phyloP scores from a whole-genome alignment of 2,888 invertebrate genomes.

The Drosophila colorata region DNA sequence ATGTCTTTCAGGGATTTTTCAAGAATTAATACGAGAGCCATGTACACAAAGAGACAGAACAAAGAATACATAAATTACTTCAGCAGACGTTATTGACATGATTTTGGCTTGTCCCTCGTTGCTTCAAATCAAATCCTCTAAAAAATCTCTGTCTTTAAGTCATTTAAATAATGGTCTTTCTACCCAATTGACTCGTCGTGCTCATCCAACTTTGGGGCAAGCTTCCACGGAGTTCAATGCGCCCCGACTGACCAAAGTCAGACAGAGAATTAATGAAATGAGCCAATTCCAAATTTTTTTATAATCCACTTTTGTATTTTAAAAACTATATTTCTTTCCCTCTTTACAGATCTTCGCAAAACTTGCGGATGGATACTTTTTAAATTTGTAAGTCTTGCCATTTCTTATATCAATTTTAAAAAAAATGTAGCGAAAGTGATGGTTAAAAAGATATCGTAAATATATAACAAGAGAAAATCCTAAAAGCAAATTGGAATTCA shows the following conservation, averaged over 20 bases:
- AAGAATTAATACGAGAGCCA: constrained; percentile 57
- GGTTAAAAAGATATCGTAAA: not conserved
- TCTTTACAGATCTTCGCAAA: constrained; percentile 48
- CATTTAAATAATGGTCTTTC: constrained; percentile 41
- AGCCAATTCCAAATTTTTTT: not conserved
- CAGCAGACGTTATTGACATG: constrained; percentile 40
- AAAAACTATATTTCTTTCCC: constrained; percentile 11
- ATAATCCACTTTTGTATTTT: not conserved
- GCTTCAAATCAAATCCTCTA: constrained; percentile 14
- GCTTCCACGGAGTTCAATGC: constrained; percentile 49
- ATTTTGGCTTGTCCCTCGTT: constrained; percentile 27
- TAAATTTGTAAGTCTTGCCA: constrained; percentile 46
- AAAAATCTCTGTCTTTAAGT: constrained; percentile 53
- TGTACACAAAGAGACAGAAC: constrained; percentile 53
- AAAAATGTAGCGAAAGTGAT: too few species aligned
- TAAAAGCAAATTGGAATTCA: too few species aligned
- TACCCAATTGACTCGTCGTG: constrained; percentile 42
- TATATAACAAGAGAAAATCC: too few species aligned
- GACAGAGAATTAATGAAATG: constrained; percentile 5
- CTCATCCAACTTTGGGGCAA: constrained; percentile 24
- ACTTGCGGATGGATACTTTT: constrained; percentile 54
- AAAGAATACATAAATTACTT: constrained; percentile 72
- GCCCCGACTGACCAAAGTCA: constrained; percentile 24
- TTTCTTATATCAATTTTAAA: not conserved
- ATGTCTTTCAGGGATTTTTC: constrained; percentile 29